A percentile compares a stretch with the other conserved stretches of the same genome.
These are phyloP conservation scores for Nomada ferruginata DNA, from an alignment of 2,888 invertebrate genomes.

Conservation along the genomic window DNA sequence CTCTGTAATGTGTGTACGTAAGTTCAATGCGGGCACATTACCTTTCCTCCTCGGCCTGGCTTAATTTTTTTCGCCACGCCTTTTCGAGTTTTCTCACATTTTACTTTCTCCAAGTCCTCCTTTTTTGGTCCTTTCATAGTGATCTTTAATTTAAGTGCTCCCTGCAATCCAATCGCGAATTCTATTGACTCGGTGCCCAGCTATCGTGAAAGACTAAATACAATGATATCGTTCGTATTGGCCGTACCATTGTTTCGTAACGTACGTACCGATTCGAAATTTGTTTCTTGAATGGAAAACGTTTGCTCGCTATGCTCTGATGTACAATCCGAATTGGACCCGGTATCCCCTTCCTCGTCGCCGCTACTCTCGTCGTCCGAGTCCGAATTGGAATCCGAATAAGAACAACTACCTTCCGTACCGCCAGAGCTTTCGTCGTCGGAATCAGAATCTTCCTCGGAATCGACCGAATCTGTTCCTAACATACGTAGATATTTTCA, in stretches of 20 bases:
- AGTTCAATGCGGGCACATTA: constrained; percentile 54
- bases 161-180: constrained; percentile 74
- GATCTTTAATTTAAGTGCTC: constrained; percentile 85
- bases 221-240: background rate
- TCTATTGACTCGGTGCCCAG: background rate
- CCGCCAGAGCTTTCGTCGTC: constrained; percentile 84
- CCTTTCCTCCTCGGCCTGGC: constrained; percentile 77
- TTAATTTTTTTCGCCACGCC: constrained; percentile 76
- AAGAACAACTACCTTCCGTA: constrained; percentile 83
- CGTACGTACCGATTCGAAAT: constrained; percentile 83
- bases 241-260: no score
- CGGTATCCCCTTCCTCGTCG: constrained; percentile 79
- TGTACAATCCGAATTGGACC: constrained; percentile 85
- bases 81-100: constrained; percentile 76
- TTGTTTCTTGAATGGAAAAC: constrained; percentile 85
- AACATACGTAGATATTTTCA: constrained; percentile 46
- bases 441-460: constrained; percentile 84
- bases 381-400: constrained; percentile 82
- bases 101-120: constrained; percentile 79
- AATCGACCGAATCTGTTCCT: constrained; percentile 83
- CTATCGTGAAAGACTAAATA: background rate
- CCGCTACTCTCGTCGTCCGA: constrained; percentile 82
- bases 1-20: background rate
- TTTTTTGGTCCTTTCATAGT: constrained; percentile 84
- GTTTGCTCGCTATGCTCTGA: constrained; percentile 84